phyloP scores from a whole-genome alignment of 2,113 vertebrate genomes.

The Sinocyclocheilus anophthalmus region DNA sequence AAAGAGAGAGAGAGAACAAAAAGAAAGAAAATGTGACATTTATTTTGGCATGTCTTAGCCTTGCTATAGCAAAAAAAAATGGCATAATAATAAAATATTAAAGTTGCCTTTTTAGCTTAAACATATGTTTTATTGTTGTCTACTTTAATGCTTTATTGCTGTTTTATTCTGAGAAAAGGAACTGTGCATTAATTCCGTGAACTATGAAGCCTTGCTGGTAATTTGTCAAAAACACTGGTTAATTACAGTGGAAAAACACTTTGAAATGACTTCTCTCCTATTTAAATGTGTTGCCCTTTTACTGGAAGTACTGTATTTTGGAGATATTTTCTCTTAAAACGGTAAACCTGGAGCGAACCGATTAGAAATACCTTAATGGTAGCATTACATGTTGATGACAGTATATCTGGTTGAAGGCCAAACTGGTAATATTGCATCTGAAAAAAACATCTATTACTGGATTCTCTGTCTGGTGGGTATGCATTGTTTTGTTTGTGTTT shows the following conservation, averaged over 20 bases:
- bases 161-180: not conserved
- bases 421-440: too few relatives aligned
- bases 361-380: too few relatives aligned
- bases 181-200: not conserved
- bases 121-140: not conserved
- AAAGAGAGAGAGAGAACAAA: too few relatives aligned
- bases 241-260: not conserved
- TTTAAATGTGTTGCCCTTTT: not conserved
- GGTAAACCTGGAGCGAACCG: too few relatives aligned
- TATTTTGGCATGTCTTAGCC: not conserved
- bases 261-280: not conserved
- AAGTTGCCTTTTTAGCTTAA: not conserved
- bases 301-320: not conserved
- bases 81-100: not conserved
- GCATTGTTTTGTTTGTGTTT: too few relatives aligned
- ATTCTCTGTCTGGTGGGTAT: too few relatives aligned
- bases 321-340: not conserved
- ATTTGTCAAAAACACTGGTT: not conserved
- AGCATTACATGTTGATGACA: too few relatives aligned
- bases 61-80: not conserved
- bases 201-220: not conserved
- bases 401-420: too few relatives aligned
- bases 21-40: too few relatives aligned
- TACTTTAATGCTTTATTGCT: not conserved
- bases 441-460: too few relatives aligned